A percentile compares a stretch with the other conserved stretches of the same genome.
Evolutionary conservation across 2,888 invertebrate genomes (phyloP).

Genomic region (Philonicus albiceps): DNA sequence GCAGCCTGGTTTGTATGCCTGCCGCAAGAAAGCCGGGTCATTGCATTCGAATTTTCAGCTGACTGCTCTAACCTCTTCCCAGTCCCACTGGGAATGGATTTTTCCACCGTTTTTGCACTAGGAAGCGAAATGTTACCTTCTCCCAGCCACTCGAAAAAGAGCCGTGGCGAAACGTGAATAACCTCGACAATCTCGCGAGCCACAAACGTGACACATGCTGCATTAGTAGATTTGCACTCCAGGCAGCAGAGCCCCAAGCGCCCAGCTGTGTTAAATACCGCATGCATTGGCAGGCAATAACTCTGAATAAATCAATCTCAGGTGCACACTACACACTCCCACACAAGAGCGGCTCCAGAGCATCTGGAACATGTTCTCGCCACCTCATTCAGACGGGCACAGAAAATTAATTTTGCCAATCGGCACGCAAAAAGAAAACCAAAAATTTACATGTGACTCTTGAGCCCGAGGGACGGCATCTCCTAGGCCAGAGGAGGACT

Average conservation of each 20-base stretch:
- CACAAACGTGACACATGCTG: background rate
- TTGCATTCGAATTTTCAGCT: background rate
- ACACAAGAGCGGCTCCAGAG: background rate
- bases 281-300: background rate
- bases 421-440: constrained; percentile 6
- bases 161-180: background rate
- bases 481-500: background rate
- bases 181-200: background rate
- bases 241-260: background rate
- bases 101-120: background rate
- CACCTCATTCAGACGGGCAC: background rate
- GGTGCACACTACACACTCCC: background rate
- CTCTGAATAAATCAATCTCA: background rate
- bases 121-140: background rate
- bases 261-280: background rate
- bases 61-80: background rate
- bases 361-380: background rate
- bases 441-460: constrained; percentile 46
- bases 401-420: background rate
- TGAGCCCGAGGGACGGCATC: constrained; percentile 48
- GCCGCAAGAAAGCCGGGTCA: background rate
- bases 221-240: background rate
- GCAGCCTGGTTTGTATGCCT: background rate
- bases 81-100: background rate
- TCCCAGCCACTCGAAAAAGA: background rate